Base-by-base conservation (phyloP, 2,797 vertebrate species). In the Pipistrellus kuhlii region DNA sequence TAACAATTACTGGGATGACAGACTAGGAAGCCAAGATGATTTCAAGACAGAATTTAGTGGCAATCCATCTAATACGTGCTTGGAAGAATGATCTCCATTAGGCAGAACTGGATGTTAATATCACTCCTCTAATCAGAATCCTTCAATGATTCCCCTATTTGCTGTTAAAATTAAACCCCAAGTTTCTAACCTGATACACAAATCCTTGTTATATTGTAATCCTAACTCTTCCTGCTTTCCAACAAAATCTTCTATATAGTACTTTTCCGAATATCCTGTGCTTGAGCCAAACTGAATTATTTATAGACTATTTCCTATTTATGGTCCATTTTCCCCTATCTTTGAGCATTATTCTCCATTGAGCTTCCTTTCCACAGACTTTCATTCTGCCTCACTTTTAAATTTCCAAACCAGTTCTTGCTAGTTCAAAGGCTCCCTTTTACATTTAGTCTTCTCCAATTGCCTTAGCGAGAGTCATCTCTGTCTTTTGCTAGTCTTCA, bases 281-380 rank as follows among this genome's bases (percentile, higher is more conserved):
- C 35, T 62, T 85, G 81, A 95, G 27, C 53, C 68, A 90, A 88
- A 76, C 32, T 68, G 77, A 83, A 62, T 94, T 91, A 83, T 90
- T 90, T 88, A 85, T 77, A 77, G 55, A 64, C 2, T 44, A 6
- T 83, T 95, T 95, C 62, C 59, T 90, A 46, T 83, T 55, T 73
- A 46, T 68, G 51, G 46, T 38, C 62, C 23, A 46, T 51, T 41
- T 90, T 83, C 88, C 35, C 59, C 25, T 69, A 32, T 46, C 12
- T 93, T 53, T 93, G 46, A 94, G 41, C 44, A 82, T 88, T 78
- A 44, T 90, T 94, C 15, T 85, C 44, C 17, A 72, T 8, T 23
- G 53, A 80, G 27, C 64, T 83, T 90, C 78, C 72, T 96, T 93
- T 68, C n/a, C 25, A 7, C 8, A 20, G 3, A 23, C 2, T n/a